These are phyloP conservation scores for Urocitellus parryii DNA, from an alignment of 2,113 vertebrate genomes.

Conservation along the genomic window DNA sequence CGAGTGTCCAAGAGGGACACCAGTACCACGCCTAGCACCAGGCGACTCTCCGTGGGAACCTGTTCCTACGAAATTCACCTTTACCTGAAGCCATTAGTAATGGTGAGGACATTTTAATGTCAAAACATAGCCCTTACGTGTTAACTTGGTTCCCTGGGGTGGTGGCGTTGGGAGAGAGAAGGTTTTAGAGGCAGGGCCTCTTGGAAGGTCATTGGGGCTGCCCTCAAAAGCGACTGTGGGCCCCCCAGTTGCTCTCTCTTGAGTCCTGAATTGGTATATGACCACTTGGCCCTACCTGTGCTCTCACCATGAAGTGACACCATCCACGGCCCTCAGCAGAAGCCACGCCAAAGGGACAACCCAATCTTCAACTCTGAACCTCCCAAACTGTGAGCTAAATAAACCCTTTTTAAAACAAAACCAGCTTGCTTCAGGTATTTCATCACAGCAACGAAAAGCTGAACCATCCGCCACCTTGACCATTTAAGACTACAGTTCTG, in stretches of 20 bases:
- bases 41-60: too few relatives aligned
- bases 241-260: too few relatives aligned
- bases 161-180: background rate
- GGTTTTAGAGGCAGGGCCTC: background rate
- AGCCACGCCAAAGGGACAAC: background rate
- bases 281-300: too few relatives aligned
- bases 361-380: background rate
- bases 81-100: background rate
- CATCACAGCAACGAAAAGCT: background rate
- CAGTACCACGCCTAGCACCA: accelerated
- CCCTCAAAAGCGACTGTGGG: too few relatives aligned
- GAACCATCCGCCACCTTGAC: background rate
- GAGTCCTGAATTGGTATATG: background rate
- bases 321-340: background rate
- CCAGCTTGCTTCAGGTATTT: background rate
- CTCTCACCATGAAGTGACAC: too few relatives aligned
- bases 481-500: background rate
- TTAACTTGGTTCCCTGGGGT: background rate
- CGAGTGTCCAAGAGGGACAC: background rate
- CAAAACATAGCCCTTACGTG: background rate
- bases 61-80: background rate
- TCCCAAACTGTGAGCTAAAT: background rate
- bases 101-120: background rate
- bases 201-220: background rate
- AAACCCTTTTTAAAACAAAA: background rate